Base-by-base conservation (phyloP, 2,888 invertebrate species). In the Chouioia cunea region DNA sequence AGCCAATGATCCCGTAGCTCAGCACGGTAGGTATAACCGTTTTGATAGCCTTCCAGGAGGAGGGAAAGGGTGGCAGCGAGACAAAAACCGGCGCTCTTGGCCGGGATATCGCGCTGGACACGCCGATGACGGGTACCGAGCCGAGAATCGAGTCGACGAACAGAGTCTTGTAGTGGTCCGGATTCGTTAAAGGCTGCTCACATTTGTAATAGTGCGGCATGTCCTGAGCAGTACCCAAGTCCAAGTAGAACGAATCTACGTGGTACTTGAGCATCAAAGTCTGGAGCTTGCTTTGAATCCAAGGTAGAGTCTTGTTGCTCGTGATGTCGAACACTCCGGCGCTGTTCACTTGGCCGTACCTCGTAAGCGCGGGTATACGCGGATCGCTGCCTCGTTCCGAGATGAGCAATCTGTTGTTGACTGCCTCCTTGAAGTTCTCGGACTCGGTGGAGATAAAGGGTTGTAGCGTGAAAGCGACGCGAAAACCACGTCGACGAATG, bases 381-480 rank as follows among this genome's bases (percentile, higher is more conserved):
- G 91, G 88, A 77, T 94, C 93, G 75, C 92, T 92, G 70, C 91
- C 91, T 20, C 94, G 88, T 80, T 95, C 95, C n/a, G 92, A 92
- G 52, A 95, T 91, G 2, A 96, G 85, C n/a, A 95, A 82, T 65
- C 92, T 88, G 65, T 91, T 91, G 62, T 90, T 88, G 0, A 96
- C 93, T 0, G 94, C 92, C 77, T 94, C 92, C 64, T 91, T 91
- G 81, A 96, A 97, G 79, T 93, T 94, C 1, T 87, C 86, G 75
- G 96, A 95, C 79, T 95, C 94, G 0, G 95, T 94, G 63, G 93
- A 93, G 44, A 97, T 92, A 82, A 95, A 97, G 0, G 97, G 97
- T 80, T 96, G 96, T 0, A 97, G 90, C n/a, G 95, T 93, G 76
- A 97, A 91, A 0, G 93, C 93, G 15, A 97, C 92, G 79, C 93